Evolutionary conservation across 2,888 invertebrate species (phyloP), one percentile per base, ranked within the genome.

Genomic region (Autographa pulchrina): DNA sequence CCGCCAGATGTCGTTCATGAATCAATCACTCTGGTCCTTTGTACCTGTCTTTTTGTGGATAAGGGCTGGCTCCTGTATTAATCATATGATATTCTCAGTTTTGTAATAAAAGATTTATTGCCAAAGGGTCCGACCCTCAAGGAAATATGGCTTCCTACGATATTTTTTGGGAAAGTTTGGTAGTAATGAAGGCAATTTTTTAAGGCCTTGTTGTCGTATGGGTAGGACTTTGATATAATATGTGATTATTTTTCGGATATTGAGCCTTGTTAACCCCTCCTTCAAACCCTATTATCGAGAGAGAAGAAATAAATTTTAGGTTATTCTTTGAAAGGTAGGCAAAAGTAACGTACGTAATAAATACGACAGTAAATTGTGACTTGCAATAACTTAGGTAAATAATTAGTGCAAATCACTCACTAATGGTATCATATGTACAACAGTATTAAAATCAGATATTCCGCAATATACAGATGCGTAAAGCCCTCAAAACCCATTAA

Each of bases 41-140:
- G 67, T 58, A 43, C 9, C n/a, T 43, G 35, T 64, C 61, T 64
- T 72, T 54, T 61, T 35, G n/a, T 43, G 41, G 41, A 7, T 11
- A n/a, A 56, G n/a, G 16, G 8, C 48, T 8, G 38, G 41, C 13
- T 16, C 18, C 32, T 48, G 59, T 62, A 74, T 70, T 80, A 74
- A 78, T 74, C 77, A 70, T 77, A 48, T 77, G 62, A 80, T 74
- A 74, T 77, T 69, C 70, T 63, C 62, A 77, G 60, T 72, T 64
- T 72, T 77, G 62, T 74, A 59, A 70, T 73, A 72, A 67, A 69
- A 70, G 75, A 79, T 80, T 77, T 77, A 77, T 77, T 35, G 71
- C 69, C 62, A 62, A 75, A 74, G 41, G 64, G 68, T 56, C 65
- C 63, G 4, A 13, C 25, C 62, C 16, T 73, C 65, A 35, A 59